phyloP scores from a whole-genome alignment of 2,888 invertebrate species.

The Aphidoletes aphidimyza region DNA sequence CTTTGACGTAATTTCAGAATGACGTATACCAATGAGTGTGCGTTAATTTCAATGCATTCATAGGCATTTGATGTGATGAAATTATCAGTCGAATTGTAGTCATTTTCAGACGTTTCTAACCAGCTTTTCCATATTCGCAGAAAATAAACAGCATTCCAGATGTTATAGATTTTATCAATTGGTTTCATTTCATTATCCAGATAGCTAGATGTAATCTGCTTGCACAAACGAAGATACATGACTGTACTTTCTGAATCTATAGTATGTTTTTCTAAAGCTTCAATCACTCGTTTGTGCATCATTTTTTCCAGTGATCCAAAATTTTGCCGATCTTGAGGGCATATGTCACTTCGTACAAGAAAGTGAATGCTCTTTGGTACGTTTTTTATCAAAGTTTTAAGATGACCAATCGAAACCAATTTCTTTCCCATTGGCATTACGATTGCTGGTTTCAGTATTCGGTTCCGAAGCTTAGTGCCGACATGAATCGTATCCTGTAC shows the following conservation, averaged over 20 bases:
- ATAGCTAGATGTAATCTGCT: neutral
- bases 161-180: neutral
- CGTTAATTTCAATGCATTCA: neutral
- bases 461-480: neutral
- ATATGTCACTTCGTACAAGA: neutral
- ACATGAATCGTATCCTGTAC: neutral
- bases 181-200: neutral
- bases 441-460: neutral
- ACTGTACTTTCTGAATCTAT: neutral
- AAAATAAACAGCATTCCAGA: neutral
- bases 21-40: neutral
- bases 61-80: neutral
- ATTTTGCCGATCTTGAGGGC: neutral
- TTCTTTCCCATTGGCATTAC: neutral
- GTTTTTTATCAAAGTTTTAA: neutral
- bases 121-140: neutral
- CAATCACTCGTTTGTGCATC: neutral
- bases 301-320: neutral
- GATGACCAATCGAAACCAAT: neutral
- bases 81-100: neutral
- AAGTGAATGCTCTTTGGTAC: neutral
- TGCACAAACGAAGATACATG: neutral
- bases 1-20: neutral
- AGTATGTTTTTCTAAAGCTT: neutral
- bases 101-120: neutral